Evolutionary conservation across 2,888 invertebrate species (phyloP).

Genomic region (Drepana falcataria): DNA sequence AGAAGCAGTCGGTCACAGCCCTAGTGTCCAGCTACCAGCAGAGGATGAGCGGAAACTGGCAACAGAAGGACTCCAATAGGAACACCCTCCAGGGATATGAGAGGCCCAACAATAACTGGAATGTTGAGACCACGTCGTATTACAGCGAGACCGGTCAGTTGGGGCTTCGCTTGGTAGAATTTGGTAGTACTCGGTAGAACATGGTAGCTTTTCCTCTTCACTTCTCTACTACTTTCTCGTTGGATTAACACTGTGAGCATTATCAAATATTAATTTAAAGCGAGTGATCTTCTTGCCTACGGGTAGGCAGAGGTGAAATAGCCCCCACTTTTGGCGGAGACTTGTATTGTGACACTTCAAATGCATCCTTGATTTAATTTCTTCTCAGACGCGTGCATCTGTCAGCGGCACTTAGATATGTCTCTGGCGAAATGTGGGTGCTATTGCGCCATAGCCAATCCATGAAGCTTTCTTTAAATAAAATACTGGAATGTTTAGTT

Average conservation of each 20-base stretch:
- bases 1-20: conserved; percentile 49
- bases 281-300: too few relatives aligned
- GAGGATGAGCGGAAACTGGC: conserved; percentile 43
- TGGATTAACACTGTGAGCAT: not conserved
- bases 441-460: too few relatives aligned
- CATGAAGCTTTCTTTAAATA: too few relatives aligned
- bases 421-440: too few relatives aligned
- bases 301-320: too few relatives aligned
- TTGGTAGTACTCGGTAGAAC: conserved; percentile 6
- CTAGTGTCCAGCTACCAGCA: conserved; percentile 69
- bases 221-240: not conserved
- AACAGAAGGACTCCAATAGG: conserved; percentile 37
- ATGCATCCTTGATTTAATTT: too few relatives aligned
- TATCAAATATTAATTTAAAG: not conserved
- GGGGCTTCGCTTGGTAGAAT: conserved; percentile 4
- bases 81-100: conserved; percentile 29
- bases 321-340: too few relatives aligned
- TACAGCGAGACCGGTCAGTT: conserved; percentile 70
- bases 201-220: conserved; percentile 6
- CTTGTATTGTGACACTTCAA: too few relatives aligned
- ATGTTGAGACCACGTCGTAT: conserved; percentile 55
- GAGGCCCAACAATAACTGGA: conserved; percentile 51
- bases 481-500: too few relatives aligned
- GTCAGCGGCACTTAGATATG: too few relatives aligned
- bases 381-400: too few relatives aligned